Base-by-base conservation (phyloP, 1,140 invertebrate genomes). In the Heliconius congener region DNA sequence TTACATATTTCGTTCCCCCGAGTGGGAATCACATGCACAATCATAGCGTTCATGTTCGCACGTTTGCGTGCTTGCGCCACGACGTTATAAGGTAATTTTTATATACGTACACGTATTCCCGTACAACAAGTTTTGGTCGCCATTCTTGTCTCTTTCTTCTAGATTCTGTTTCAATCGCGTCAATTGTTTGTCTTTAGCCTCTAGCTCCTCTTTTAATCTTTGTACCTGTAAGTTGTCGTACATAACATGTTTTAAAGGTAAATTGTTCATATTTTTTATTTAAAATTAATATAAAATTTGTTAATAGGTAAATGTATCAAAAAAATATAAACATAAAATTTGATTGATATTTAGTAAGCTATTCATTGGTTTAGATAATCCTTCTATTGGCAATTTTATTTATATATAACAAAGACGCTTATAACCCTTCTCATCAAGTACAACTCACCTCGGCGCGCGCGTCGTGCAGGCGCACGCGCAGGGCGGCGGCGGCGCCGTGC, bases 401-500 rank as follows among this genome's bases (percentile, higher is more conserved):
- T 46, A 46, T 16, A 16, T 46, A 13, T 16, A 16, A 46, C 3
- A 46, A 16, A 13, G 16, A 46, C 42, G 13, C 0, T 16, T 46
- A 46, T 16, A 46, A 46, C 42, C 42, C 3, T 46, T 46, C 42
- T 8, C 16, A 4, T 46, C 42, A 23, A 23, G 23, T 23, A 23
- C 23, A 23, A 0, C 50, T 50, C 50, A 93, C 91, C 91, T 94
- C 90, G 0, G 92, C 91, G 79, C 95, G 94, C 5, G 96, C 92
- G 86, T 97, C 97, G 85, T 97, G 96, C 60, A 97, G 95, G 46
- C 96, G 96, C n/a, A 96, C 93, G 83, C 96, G 95, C 3, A 97
- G 92, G 50, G 96, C 95, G 1, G 95, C 95, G 55, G 96, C 96
- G 37, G 96, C 96, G 82, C 96, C 95, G 82, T 96, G 96, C 80